Percentiles rank a stretch among this genome's conserved stretches.
Conservation (phyloP, 2,888 invertebrate species). For the Sympetrum striolatum region DNA sequence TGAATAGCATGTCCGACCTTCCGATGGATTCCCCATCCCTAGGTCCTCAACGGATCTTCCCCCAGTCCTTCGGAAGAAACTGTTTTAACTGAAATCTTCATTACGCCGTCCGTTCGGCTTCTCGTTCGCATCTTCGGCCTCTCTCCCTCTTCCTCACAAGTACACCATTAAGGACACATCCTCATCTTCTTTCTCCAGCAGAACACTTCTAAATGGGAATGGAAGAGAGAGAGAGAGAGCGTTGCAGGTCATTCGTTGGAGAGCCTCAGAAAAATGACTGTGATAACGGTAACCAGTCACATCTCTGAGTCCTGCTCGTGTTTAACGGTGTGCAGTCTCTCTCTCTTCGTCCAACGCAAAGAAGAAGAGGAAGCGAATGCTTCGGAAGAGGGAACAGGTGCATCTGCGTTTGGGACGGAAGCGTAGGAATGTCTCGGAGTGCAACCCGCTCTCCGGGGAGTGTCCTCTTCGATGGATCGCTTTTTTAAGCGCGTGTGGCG, state of each 20-base stretch:
- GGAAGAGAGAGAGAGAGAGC: neutral
- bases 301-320: neutral
- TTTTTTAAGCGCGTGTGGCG: no score
- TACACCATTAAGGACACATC: no score
- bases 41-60: neutral
- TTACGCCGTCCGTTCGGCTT: neutral
- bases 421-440: no score
- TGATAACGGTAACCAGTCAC: conserved; percentile 9
- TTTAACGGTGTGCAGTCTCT: conserved; percentile 2
- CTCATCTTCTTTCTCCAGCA: neutral
- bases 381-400: neutral
- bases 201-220: neutral
- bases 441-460: no score
- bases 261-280: conserved; percentile 9
- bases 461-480: no score
- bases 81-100: neutral
- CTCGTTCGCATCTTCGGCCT: neutral
- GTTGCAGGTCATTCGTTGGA: conserved; percentile 6
- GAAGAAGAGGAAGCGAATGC: neutral
- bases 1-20: no score
- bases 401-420: no score
- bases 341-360: neutral
- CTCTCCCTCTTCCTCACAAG: neutral
- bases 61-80: neutral
- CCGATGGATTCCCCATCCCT: no score